These are phyloP conservation scores for Diadromus collaris DNA, from an alignment of 2,888 invertebrate genomes.

Conservation along the genomic window DNA sequence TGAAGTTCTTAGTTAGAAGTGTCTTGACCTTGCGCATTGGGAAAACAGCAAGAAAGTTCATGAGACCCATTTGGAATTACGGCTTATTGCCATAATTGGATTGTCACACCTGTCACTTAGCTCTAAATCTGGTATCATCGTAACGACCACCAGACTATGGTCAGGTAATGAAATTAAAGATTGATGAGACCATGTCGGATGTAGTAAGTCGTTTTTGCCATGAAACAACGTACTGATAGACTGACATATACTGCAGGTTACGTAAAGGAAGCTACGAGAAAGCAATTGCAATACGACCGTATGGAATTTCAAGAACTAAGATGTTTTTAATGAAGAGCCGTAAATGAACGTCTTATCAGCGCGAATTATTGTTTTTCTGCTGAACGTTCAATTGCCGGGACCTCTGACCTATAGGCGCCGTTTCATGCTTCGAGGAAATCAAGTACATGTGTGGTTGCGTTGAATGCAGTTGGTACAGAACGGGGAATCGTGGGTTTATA, in stretches of 20 bases:
- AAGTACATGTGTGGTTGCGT: conserved; percentile 41
- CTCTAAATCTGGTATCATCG: not conserved
- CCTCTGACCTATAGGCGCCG: not conserved
- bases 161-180: not conserved
- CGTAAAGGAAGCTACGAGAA: not conserved
- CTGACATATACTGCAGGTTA: too few relatives aligned
- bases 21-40: not conserved
- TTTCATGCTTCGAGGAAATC: conserved; percentile 18
- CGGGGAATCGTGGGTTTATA: conserved; percentile 48
- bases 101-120: not conserved
- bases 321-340: not conserved
- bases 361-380: not conserved
- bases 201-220: not conserved
- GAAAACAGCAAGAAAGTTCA: too few relatives aligned
- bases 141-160: not conserved
- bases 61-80: not conserved
- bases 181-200: too few relatives aligned
- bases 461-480: conserved; percentile 54
- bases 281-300: not conserved
- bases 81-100: not conserved
- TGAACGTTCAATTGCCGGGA: not conserved
- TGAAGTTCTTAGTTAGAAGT: not conserved
- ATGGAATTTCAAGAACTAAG: not conserved
- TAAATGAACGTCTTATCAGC: not conserved
- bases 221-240: not conserved